Conservation (phyloP, 92 coral and sea anemone genomes). For the Montipora capitata region DNA sequence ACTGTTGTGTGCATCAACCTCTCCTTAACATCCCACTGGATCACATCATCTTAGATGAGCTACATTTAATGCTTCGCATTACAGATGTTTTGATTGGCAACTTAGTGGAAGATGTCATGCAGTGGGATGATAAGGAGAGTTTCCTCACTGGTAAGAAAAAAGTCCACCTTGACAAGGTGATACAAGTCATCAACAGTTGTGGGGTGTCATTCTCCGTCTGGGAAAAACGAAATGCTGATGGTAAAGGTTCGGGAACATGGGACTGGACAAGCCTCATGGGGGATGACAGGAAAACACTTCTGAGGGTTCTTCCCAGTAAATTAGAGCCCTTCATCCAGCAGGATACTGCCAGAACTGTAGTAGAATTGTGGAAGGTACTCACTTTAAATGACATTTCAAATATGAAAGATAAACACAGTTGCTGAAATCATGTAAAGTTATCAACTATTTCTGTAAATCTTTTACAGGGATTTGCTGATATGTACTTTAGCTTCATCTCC, state of each 20-base stretch:
- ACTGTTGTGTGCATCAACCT: conserved; percentile 42
- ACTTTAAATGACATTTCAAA: too few species aligned
- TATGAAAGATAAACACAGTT: too few species aligned
- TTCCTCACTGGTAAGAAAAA: background rate
- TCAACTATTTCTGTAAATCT: too few species aligned
- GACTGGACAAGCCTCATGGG: too few species aligned
- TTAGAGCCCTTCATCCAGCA: too few species aligned
- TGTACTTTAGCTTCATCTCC: too few species aligned
- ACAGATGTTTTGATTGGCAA: conserved; percentile 65
- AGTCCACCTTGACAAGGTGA: background rate
- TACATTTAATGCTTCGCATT: conserved; percentile 64
- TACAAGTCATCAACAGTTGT: conserved; percentile 1
- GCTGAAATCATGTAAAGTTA: too few species aligned
- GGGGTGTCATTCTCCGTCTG: background rate
- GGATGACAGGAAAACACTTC: too few species aligned
- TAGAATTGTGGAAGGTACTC: too few species aligned
- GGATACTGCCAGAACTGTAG: too few species aligned
- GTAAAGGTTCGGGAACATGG: background rate
- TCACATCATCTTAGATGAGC: conserved; percentile 68
- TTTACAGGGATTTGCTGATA: too few species aligned
- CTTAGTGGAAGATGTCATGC: conserved; percentile 71
- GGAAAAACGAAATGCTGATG: conserved; percentile 20
- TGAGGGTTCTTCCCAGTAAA: too few species aligned
- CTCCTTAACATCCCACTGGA: conserved; percentile 48
- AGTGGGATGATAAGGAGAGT: conserved; percentile 30